Conservation (phyloP, 2,888 invertebrate genomes). For the Adelphocoris suturalis region DNA sequence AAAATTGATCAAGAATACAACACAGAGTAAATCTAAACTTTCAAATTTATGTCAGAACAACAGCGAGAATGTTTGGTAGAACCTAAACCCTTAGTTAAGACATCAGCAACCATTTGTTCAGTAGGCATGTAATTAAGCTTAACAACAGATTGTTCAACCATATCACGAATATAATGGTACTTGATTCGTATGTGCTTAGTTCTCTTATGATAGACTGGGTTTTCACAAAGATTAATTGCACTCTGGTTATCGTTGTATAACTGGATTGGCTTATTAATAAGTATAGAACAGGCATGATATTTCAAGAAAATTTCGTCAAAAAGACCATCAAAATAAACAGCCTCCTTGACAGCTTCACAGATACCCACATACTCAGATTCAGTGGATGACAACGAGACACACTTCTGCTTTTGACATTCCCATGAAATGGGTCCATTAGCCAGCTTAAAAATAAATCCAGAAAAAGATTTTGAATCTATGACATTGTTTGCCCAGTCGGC, state of each 20-base stretch:
- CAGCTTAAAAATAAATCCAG: background rate
- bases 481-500: constrained; percentile 14
- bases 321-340: background rate
- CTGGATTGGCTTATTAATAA: background rate
- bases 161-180: background rate
- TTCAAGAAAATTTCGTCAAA: background rate
- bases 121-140: constrained; percentile 1
- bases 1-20: no score
- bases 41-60: background rate
- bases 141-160: background rate
- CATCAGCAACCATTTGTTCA: constrained; percentile 9
- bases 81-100: constrained; percentile 11
- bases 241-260: constrained; percentile 3
- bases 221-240: background rate
- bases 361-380: background rate
- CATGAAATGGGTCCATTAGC: constrained; percentile 15
- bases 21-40: no score
- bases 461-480: background rate
- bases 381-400: background rate
- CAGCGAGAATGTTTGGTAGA: background rate
- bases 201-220: background rate
- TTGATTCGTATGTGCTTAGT: background rate
- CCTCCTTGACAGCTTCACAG: background rate
- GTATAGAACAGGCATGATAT: background rate
- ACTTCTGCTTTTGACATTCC: constrained; percentile 23